Evolutionary conservation across 2,113 vertebrate genomes (phyloP).

Genomic region (Leucopsar rothschildi): DNA sequence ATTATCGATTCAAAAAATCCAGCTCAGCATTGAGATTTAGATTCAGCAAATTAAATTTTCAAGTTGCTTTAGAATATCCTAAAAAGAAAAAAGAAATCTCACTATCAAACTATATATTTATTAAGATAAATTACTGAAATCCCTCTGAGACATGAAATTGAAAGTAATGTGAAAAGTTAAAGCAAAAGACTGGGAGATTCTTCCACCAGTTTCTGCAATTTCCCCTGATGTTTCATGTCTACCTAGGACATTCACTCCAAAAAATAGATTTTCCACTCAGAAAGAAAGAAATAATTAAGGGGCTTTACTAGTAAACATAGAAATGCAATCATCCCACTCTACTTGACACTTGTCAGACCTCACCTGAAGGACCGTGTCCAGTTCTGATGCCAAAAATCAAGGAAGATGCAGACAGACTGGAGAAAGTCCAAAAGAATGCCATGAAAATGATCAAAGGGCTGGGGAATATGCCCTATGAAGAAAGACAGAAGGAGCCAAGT

Average conservation of each 20-base stretch:
- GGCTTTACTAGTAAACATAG: background rate
- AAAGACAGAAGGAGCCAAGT: background rate
- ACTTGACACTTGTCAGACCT: background rate
- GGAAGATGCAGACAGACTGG: background rate
- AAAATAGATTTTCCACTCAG: background rate
- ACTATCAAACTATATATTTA: background rate
- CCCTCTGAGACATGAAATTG: background rate
- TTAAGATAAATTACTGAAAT: constrained; percentile 31
- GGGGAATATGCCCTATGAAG: background rate
- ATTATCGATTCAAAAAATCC: background rate
- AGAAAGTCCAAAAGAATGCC: background rate
- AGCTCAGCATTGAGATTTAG: background rate
- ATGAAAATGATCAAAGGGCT: background rate
- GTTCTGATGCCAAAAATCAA: background rate
- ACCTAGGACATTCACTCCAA: background rate
- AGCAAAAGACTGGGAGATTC: background rate
- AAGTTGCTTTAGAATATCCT: background rate
- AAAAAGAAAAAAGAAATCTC: background rate
- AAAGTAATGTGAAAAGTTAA: background rate
- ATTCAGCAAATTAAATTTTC: constrained; percentile 23
- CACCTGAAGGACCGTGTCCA: background rate
- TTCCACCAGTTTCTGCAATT: background rate
- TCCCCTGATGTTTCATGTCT: background rate
- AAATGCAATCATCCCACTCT: background rate
- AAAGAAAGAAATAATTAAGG: background rate